Base-by-base conservation (phyloP, 2,113 vertebrate genomes). In the Dromas ardeola region DNA sequence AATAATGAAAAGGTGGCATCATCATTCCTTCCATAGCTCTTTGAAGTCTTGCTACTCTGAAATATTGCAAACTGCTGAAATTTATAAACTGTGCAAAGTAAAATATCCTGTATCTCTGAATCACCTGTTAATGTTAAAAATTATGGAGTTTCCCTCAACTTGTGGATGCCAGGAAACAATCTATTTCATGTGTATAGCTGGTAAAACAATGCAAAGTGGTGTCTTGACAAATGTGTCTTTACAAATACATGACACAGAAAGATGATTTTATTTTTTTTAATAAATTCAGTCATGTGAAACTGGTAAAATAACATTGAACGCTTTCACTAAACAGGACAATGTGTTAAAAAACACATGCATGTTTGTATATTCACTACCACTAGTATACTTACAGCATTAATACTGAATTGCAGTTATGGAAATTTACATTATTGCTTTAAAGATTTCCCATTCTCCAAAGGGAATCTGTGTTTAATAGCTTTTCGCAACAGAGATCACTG, bases 31-130 rank as follows among this genome's bases (percentile, higher is more conserved):
- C 23, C 45, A 73, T 91, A 84, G 93, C 36, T 55, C 55, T 77
- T 88, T 92, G 59, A 93, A 97, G 71, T 92, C 95, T 88, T 90
- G 56, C 47, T 74, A 52, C 47, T 74, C 43, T 90, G 56, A 92
- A 92, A 53, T 97, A 97, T 86, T 90, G 56, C 74, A 66, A 61
- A 49, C 26, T 27, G 66, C 92, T 72, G 71, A 19, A 89, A 90
- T 92, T 92, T 95, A 81, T 95, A 58, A 92, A 88, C 71, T 87
- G 38, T 22, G 15, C 49, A 63, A 91, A 86, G 61, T 40, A 91
- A 96, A 94, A 92, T 81, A 90, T 91, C 83, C 85, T 93, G 91
- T 96, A 92, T 94, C 95, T 97, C 94, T 97, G 95, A 96, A 95
- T 96, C 96, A 91, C 90, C 80, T 96, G 93, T 93, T 96, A 92